Conservation (phyloP, 2,888 invertebrate species). For the Trichopria drosophilae region DNA sequence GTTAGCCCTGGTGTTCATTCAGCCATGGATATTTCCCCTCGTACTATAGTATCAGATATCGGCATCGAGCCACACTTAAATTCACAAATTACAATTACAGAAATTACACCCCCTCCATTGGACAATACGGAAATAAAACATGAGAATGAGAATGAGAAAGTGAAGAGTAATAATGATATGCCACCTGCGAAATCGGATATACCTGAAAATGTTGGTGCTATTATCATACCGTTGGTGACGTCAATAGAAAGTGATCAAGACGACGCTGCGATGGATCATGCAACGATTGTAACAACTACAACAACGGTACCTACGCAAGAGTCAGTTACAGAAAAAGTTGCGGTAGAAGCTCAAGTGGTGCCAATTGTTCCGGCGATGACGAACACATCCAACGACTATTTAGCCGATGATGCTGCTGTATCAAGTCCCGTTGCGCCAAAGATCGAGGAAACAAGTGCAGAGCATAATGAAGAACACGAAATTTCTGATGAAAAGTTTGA, state of each 20-base stretch:
- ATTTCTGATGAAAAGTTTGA: slow-evolving; percentile 33
- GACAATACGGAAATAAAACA: background rate
- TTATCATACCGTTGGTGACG: slow-evolving; percentile 43
- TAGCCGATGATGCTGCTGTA: slow-evolving; percentile 37
- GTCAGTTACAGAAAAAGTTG: background rate
- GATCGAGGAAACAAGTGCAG: slow-evolving; percentile 42
- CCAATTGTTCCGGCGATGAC: background rate
- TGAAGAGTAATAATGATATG: slow-evolving; percentile 39
- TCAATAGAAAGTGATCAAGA: slow-evolving; percentile 23
- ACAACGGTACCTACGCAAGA: background rate
- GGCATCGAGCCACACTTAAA: slow-evolving; percentile 24
- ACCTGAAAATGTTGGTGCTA: slow-evolving; percentile 45
- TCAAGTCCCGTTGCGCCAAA: slow-evolving; percentile 35
- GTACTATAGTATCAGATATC: too few relatives aligned
- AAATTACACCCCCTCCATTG: background rate
- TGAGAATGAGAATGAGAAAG: too few relatives aligned
- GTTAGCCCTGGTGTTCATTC: too few relatives aligned
- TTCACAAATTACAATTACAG: too few relatives aligned
- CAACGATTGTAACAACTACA: slow-evolving; percentile 6
- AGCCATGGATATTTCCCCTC: too few relatives aligned
- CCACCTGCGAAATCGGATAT: slow-evolving; percentile 41
- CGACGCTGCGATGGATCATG: background rate
- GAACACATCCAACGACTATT: slow-evolving; percentile 31
- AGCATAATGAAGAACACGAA: slow-evolving; percentile 7
- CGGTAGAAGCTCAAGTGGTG: too few relatives aligned